Conservation (phyloP, 2,888 invertebrate species). For the Aspidiotus destructor region DNA sequence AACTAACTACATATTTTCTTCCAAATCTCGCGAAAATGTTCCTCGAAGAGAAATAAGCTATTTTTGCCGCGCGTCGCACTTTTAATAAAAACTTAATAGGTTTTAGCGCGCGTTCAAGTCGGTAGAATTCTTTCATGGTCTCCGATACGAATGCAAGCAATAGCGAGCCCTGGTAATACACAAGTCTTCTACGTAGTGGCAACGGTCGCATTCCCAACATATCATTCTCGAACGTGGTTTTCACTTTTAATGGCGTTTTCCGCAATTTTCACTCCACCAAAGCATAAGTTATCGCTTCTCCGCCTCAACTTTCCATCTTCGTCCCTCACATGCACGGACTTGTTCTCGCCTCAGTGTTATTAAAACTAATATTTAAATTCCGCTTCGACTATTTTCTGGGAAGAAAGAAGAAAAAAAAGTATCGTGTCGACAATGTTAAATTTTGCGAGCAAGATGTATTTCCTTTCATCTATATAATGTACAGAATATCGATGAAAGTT, state of each 20-base stretch:
- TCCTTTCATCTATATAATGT: too few species aligned
- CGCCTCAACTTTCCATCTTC: not conserved
- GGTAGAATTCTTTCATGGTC: too few species aligned
- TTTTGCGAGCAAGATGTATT: not conserved
- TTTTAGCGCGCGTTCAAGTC: too few species aligned
- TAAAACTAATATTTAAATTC: slow-evolving; percentile 34
- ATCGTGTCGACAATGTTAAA: slow-evolving; percentile 14
- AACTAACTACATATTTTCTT: too few species aligned
- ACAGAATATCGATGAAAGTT: too few species aligned
- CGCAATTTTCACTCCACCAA: slow-evolving; percentile 9
- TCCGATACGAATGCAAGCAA: not conserved
- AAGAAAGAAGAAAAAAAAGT: not conserved
- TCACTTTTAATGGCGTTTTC: slow-evolving; percentile 16
- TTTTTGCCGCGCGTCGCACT: too few species aligned
- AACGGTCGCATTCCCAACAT: slow-evolving; percentile 11
- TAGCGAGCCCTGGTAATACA: not conserved
- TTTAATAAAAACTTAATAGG: too few species aligned
- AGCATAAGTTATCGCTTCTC: slow-evolving; percentile 12
- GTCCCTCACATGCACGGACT: not conserved
- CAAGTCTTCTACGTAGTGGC: not conserved
- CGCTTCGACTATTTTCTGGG: slow-evolving; percentile 4
- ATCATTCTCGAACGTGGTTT: slow-evolving; percentile 22
- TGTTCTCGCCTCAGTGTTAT: not conserved
- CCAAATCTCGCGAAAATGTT: too few species aligned
- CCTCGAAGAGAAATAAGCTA: too few species aligned